phyloP scores from a whole-genome alignment of 2,888 invertebrate species.

The Psococerastis gibbosa region DNA sequence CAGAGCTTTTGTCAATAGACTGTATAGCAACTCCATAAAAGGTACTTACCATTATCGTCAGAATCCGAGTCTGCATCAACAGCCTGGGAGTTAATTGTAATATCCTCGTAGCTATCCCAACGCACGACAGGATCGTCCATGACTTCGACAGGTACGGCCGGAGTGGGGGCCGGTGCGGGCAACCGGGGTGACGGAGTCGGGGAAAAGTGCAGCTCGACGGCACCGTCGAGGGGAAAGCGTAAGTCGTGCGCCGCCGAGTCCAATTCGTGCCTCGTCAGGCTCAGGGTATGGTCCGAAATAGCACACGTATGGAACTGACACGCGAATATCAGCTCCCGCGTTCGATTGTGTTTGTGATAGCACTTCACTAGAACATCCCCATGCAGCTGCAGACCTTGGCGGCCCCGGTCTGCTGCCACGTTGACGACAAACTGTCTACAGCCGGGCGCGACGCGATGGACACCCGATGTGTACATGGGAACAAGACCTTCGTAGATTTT shows the following conservation, averaged over 20 bases:
- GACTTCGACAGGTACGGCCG: constrained; percentile 46
- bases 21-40: constrained; percentile 4
- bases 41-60: constrained; percentile 15
- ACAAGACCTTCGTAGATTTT: constrained; percentile 83
- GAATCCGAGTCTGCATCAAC: constrained; percentile 27
- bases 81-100: constrained; percentile 28
- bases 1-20: background rate
- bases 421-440: constrained; percentile 49
- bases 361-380: constrained; percentile 86
- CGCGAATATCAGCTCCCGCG: constrained; percentile 53
- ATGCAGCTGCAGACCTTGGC: constrained; percentile 49
- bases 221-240: constrained; percentile 48
- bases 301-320: constrained; percentile 92
- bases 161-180: constrained; percentile 46
- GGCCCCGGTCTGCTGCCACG: constrained; percentile 39
- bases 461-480: constrained; percentile 71
- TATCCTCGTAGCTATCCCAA: constrained; percentile 58
- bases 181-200: constrained; percentile 32
- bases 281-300: constrained; percentile 63
- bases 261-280: constrained; percentile 69
- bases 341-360: constrained; percentile 40
- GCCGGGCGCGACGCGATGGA: constrained; percentile 46
- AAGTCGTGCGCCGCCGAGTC: constrained; percentile 43
- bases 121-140: constrained; percentile 54
- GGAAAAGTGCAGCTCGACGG: constrained; percentile 68